Base-by-base conservation (phyloP, 2,888 invertebrate genomes). In the Monopis laevigella region DNA sequence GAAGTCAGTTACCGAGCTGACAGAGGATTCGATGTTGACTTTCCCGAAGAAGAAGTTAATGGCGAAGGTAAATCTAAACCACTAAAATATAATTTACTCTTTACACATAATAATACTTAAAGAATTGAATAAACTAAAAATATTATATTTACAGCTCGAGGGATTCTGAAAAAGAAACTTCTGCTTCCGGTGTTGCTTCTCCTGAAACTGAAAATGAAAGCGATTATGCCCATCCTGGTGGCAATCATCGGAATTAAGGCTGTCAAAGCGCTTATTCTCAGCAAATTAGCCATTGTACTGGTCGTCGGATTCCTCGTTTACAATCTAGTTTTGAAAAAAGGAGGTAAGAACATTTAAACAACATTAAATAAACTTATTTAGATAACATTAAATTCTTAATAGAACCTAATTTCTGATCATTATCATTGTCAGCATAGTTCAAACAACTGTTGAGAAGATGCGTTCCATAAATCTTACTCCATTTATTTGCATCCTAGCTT, bases 121-220 rank as follows among this genome's bases (percentile, higher is more conserved):
- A n/a, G n/a, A n/a, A n/a, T n/a, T n/a, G n/a, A n/a, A n/a, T n/a
- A n/a, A n/a, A n/a, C n/a, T n/a, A n/a, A n/a, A n/a, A n/a, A n/a
- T n/a, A n/a, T n/a, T 52, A 45, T 52, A 50, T 39, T 74, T 67
- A 8, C 66, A 90, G 92, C 88, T 54, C 88, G 92, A 48, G 90
- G 89, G 54, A 80, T 88, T 64, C 81, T 92, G 56, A 92, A 93
- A 82, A 92, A 93, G 81, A 93, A 93, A 65, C 84, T 93, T 36
- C 80, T 93, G 48, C 75, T 93, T 58, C 93, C 93, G 11, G 82
- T 92, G 46, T 73, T 93, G 51, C 75, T 93, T 51, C 82, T 93
- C 39, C 72, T 93, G 54, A 93, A 93, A 70, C 68, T 93, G 57
- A 93, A 93, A 71, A 81, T 92, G 82, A 92, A 93, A 69, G 88